Conservation (phyloP, 1,140 invertebrate species). For the Drosophila carrolli region DNA sequence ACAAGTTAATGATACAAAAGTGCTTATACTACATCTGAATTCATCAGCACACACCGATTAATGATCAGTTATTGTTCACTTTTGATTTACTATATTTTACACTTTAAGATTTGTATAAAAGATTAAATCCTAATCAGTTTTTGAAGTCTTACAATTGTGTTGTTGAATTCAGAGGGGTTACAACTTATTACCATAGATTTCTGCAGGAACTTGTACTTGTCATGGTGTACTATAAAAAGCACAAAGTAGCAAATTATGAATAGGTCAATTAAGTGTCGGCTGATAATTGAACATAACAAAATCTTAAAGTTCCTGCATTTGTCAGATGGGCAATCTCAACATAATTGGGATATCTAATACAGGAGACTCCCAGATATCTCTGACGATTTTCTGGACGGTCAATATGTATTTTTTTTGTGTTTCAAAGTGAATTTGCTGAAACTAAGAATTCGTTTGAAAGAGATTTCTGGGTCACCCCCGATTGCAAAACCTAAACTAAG, state of each 20-base stretch:
- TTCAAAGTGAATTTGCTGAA: not conserved
- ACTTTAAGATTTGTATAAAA: no score
- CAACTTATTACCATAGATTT: not conserved
- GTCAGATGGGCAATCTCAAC: no score
- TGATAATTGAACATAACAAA: no score
- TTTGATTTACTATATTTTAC: no score
- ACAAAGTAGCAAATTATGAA: not conserved
- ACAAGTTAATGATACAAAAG: not conserved
- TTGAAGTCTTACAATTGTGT: no score
- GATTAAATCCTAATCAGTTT: no score
- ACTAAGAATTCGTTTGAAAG: not conserved
- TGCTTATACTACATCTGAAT: conserved; percentile 4
- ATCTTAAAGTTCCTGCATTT: not conserved
- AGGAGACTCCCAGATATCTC: not conserved
- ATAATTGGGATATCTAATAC: not conserved
- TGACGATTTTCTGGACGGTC: no score
- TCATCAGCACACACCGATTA: not conserved
- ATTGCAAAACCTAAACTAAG: conserved; percentile 17
- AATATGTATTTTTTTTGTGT: not conserved
- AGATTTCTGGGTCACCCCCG: not conserved
- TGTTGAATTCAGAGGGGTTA: not conserved
- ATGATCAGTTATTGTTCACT: no score
- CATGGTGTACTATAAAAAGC: not conserved
- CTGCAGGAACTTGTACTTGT: not conserved
- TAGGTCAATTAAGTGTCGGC: no score